Conservation (phyloP, 2,113 vertebrate genomes). For the Neolamprologus fasciatus region DNA sequence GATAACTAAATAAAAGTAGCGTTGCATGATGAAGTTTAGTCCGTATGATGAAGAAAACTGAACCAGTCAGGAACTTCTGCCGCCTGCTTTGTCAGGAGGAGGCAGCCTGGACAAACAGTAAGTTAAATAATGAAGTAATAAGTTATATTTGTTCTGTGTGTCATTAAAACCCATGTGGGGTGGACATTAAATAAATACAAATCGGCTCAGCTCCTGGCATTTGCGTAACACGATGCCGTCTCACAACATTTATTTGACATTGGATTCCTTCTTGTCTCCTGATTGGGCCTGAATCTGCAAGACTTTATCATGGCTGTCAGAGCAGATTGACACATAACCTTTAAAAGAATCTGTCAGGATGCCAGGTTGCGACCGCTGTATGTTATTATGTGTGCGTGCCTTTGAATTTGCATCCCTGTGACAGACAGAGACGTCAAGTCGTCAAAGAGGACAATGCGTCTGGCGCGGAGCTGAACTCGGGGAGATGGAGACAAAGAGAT, state of each 20-base stretch:
- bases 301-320: constrained; percentile 44
- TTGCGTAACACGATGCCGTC: not conserved
- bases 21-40: not conserved
- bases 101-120: not conserved
- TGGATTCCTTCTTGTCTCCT: not conserved
- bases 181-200: not conserved
- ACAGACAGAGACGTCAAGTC: constrained; percentile 62
- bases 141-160: not conserved
- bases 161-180: not conserved
- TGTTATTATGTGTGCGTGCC: not conserved
- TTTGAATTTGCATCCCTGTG: constrained; percentile 8
- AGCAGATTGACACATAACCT: constrained; percentile 51
- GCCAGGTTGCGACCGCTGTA: constrained; percentile 15
- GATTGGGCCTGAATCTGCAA: not conserved
- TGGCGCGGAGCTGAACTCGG: constrained; percentile 11
- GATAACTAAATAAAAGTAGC: not conserved
- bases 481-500: constrained; percentile 23
- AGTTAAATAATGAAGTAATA: not conserved
- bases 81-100: not conserved
- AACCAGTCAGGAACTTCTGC: not conserved
- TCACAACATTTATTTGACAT: not conserved
- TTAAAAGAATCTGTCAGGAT: constrained; percentile 19
- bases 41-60: not conserved
- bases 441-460: constrained; percentile 41
- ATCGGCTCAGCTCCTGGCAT: not conserved